Evolutionary conservation across 2,113 vertebrate genomes (phyloP).

Genomic region (Salvelinus namaycush): DNA sequence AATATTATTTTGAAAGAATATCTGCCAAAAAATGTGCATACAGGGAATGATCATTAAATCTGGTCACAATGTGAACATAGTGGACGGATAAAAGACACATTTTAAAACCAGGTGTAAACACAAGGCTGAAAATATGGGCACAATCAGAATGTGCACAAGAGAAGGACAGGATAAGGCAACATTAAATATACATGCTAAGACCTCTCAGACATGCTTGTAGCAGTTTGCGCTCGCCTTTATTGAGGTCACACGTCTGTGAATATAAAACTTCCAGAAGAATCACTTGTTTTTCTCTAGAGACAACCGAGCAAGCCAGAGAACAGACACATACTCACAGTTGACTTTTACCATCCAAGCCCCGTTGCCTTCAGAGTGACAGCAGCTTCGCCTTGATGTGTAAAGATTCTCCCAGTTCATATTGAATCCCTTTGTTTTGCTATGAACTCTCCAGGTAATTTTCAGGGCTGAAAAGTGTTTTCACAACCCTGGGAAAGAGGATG

Average conservation of each 20-base stretch:
- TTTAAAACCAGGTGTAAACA: too few species aligned
- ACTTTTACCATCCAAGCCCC: not conserved
- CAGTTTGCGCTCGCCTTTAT: slow-evolving; percentile 37
- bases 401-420: not conserved
- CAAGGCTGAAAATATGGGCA: too few species aligned
- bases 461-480: not conserved
- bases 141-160: too few species aligned
- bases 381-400: not conserved
- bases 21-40: too few species aligned
- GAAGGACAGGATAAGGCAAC: slow-evolving; percentile 50
- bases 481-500: slow-evolving; percentile 4
- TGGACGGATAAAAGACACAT: too few species aligned
- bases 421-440: slow-evolving; percentile 10
- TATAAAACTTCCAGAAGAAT: slow-evolving; percentile 13
- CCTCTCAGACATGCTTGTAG: slow-evolving; percentile 65
- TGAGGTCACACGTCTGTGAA: slow-evolving; percentile 54
- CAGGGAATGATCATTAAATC: too few species aligned
- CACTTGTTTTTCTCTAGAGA: not conserved
- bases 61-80: too few species aligned
- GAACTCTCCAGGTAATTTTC: not conserved
- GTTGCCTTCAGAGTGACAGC: not conserved
- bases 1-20: too few species aligned
- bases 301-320: not conserved
- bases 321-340: slow-evolving; percentile 29
- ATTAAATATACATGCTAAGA: slow-evolving; percentile 71